These are phyloP conservation scores for Beroe forskalii DNA, from an alignment of 37 sponge, comb jelly and placozoan species.

Conservation along the genomic window DNA sequence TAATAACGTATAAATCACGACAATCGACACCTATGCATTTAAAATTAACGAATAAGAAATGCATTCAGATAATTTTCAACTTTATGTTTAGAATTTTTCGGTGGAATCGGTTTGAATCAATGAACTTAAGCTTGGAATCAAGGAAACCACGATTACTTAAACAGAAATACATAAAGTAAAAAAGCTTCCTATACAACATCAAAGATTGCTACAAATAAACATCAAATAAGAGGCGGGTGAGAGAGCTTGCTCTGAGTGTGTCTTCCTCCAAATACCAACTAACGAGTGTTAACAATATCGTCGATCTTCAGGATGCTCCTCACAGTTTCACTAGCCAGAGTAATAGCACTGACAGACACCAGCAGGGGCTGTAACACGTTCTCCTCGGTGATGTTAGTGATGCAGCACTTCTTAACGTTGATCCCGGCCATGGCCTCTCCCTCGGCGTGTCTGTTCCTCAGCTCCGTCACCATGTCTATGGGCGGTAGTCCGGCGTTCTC, in stretches of 20 bases:
- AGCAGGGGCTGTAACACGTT: constrained; percentile 75
- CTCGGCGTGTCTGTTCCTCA: constrained; percentile 86
- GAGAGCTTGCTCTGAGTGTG: background rate
- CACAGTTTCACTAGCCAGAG: constrained; percentile 90
- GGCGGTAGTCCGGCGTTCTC: constrained; percentile 98
- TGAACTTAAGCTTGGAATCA: background rate
- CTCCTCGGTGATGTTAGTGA: constrained; percentile 95
- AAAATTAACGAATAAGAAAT: no score
- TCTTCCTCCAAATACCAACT: no score
- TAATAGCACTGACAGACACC: constrained; percentile 90
- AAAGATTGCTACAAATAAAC: constrained; percentile 42
- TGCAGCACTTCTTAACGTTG: constrained; percentile 94
- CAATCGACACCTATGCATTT: no score
- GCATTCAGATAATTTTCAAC: no score
- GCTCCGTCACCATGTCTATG: constrained; percentile 93
- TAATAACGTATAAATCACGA: no score
- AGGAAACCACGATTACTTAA: background rate
- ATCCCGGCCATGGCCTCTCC: constrained; percentile 92
- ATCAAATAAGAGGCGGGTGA: constrained; percentile 31
- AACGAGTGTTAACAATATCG: constrained; percentile 82
- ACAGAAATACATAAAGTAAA: background rate
- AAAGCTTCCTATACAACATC: background rate
- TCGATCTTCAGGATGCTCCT: constrained; percentile 97
- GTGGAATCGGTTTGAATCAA: no score
- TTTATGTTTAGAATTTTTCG: no score